Base-by-base conservation (phyloP, 1,140 invertebrate species). In the Limonius californicus region DNA sequence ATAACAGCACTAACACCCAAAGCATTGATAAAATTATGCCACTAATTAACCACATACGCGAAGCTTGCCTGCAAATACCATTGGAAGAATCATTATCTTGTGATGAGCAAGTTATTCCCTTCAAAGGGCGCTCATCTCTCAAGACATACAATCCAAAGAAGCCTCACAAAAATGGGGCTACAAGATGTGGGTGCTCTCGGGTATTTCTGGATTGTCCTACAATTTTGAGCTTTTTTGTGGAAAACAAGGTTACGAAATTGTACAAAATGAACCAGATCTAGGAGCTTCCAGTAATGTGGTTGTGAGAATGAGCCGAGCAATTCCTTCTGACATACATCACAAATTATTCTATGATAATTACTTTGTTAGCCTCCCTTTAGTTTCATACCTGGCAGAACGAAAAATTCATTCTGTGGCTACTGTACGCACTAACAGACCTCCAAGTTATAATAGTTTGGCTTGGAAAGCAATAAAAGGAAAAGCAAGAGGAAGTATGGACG, bases 71-170 rank as follows among this genome's bases (percentile, higher is more conserved):
- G 32, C 12, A 59, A 54, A 57, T 70, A 11, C 64, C 63, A n/a
- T 67, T 69, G 63, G 67, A 74, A 35, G 67, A 75, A 53, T 67
- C 63, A 60, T 56, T 72, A 43, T 68, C 71, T 11, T 68, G 71
- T 30, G 71, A 75, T 62, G 68, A 72, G 50, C 72, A 69, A 64
- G 72, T 70, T 11, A 67, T 74, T n/a, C 69, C 69, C 15, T 72
- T 70, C 47, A 71, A 71, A 56, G 71, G 56, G 61, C 68, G 64
- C 55, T 68, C 42, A 30, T 19, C 23, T 30, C n/a, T 60, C 20
- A 70, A 70, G 50, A 54, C 65, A 53, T 72, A 74, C 62, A 69
- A 74, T 35, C 67, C 69, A 39, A 69, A 60, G 35, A 74, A 71
- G 67, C 69, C 68, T 50, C 69, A 27, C n/a, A 75, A 61, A 77